A percentile compares a stretch with the other conserved stretches of the same genome.
phyloP scores from a whole-genome alignment of 2,113 vertebrate genomes.

The Leptodactylus fuscus region DNA sequence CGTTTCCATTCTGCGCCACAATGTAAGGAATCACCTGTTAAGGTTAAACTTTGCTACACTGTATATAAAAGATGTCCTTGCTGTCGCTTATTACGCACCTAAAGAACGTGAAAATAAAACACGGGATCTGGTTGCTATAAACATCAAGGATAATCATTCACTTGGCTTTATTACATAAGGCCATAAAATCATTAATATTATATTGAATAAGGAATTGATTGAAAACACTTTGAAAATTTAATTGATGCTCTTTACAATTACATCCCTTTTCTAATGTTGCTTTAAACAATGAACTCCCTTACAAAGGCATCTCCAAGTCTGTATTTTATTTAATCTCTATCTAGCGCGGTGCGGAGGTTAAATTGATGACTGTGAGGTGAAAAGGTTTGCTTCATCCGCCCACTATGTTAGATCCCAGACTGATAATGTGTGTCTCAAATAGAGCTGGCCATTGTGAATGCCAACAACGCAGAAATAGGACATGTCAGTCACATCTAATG shows the following conservation, averaged over 20 bases:
- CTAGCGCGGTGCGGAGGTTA: constrained; percentile 34
- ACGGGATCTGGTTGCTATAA: background rate
- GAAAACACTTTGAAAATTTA: background rate
- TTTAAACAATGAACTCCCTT: constrained; percentile 7
- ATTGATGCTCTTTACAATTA: background rate
- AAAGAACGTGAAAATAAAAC: no score
- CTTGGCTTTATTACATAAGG: no score
- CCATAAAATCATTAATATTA: no score
- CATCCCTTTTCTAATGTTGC: background rate
- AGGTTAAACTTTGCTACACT: no score
- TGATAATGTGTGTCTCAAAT: constrained; percentile 52
- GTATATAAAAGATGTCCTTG: no score
- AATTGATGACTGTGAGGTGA: constrained; percentile 51
- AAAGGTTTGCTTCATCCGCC: constrained; percentile 46
- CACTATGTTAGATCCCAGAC: constrained; percentile 45
- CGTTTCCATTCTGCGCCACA: no score
- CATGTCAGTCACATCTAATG: constrained; percentile 25
- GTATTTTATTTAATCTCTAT: constrained; percentile 29
- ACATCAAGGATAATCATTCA: background rate
- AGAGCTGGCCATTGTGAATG: constrained; percentile 41
- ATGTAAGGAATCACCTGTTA: no score
- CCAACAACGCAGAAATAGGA: constrained; percentile 37
- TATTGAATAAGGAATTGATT: background rate
- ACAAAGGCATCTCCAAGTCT: background rate
- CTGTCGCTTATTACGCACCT: no score